Conservation (phyloP, 2,797 vertebrate genomes). For the Pseudochirops corinnae region DNA sequence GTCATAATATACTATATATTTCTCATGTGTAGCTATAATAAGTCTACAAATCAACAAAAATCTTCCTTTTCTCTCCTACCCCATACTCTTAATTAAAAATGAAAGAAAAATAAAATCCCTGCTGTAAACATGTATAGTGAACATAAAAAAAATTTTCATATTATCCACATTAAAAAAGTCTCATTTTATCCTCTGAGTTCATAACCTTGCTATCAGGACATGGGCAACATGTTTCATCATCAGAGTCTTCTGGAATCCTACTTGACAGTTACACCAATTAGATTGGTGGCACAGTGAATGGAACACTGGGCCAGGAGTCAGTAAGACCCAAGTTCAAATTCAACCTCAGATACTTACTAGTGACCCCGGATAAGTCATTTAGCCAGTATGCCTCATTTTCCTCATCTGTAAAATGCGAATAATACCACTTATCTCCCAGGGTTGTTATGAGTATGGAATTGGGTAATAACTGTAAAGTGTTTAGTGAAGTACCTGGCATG, state of each 20-base stretch:
- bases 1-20: background rate
- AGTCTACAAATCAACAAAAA: background rate
- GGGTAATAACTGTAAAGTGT: background rate
- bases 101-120: background rate
- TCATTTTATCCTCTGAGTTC: background rate
- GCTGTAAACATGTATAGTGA: background rate
- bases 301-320: background rate
- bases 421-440: background rate
- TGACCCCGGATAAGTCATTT: background rate
- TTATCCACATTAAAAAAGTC: background rate
- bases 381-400: background rate
- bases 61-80: background rate
- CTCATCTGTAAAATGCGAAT: background rate
- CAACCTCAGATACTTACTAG: background rate
- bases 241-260: background rate
- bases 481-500: background rate
- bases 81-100: background rate
- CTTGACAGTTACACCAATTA: too few relatives aligned
- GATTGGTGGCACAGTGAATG: too few relatives aligned
- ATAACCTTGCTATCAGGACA: too few relatives aligned
- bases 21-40: background rate
- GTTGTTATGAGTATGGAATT: background rate
- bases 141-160: background rate
- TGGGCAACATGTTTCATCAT: background rate
- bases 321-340: background rate